Conservation (phyloP, 2,888 invertebrate genomes). For the Drosophila lacicola region DNA sequence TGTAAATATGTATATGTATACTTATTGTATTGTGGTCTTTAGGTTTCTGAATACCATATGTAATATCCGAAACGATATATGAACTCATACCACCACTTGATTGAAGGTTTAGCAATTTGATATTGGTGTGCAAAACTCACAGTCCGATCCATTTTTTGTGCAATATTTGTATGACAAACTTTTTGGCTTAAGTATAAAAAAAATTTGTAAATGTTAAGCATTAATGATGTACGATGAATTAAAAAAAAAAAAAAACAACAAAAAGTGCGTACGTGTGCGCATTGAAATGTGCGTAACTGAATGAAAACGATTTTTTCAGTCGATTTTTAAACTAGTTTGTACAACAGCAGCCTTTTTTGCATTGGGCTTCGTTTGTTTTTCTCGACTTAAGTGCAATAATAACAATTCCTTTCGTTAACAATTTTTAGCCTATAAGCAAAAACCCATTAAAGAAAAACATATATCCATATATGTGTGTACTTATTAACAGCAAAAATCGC, state of each 20-base stretch:
- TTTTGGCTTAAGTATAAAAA: constrained; percentile 71
- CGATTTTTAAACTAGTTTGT: constrained; percentile 77
- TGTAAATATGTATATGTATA: constrained; percentile 70
- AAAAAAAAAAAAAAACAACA: neutral
- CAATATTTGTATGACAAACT: constrained; percentile 82
- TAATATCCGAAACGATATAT: constrained; percentile 21
- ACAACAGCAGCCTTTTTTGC: constrained; percentile 77
- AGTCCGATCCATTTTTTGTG: constrained; percentile 82
- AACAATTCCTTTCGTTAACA: constrained; percentile 70
- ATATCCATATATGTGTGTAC: constrained; percentile 32
- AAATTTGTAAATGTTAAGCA: constrained; percentile 58
- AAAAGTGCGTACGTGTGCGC: constrained; percentile 9
- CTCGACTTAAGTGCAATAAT: constrained; percentile 73
- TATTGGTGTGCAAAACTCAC: constrained; percentile 70
- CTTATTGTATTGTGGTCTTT: constrained; percentile 74
- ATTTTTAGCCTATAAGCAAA: constrained; percentile 48
- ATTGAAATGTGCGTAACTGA: constrained; percentile 18
- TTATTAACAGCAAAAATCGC: constrained; percentile 50
- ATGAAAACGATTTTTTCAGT: constrained; percentile 40
- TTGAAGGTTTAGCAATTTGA: constrained; percentile 70
- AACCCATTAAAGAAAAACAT: constrained; percentile 13
- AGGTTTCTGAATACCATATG: constrained; percentile 72
- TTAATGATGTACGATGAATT: constrained; percentile 50
- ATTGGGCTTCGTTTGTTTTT: constrained; percentile 70
- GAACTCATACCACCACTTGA: constrained; percentile 77